Evolutionary conservation across 1,140 invertebrate species (phyloP).

Genomic region (Macrobrachium nipponense): DNA sequence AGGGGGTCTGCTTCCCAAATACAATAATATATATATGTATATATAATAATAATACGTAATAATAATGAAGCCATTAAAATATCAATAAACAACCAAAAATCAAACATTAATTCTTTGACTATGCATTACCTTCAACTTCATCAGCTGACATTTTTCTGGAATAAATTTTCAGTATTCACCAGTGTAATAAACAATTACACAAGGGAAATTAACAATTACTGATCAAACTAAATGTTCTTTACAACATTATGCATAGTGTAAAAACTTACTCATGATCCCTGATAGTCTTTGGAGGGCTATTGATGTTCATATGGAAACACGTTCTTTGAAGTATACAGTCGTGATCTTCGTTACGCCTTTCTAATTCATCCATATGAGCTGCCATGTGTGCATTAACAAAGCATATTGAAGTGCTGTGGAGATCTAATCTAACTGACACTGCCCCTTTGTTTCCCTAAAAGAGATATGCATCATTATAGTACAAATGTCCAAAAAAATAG

Average conservation of each 20-base stretch:
- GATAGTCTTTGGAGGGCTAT: constrained; percentile 53
- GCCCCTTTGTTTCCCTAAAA: constrained; percentile 95
- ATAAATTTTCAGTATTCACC: no score
- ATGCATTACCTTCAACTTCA: no score
- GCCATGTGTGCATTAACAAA: constrained; percentile 98
- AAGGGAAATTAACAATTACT: no score
- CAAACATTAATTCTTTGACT: no score
- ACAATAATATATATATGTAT: no score
- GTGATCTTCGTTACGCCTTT: constrained; percentile 96
- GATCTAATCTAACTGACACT: constrained; percentile 90
- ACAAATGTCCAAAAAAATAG: constrained; percentile 12
- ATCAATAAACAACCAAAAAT: no score
- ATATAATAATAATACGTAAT: no score
- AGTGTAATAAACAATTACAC: no score
- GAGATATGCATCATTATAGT: not conserved
- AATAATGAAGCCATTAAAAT: no score
- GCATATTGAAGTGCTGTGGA: constrained; percentile 94
- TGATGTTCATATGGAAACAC: constrained; percentile 72
- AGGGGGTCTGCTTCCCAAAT: no score
- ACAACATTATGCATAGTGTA: no score
- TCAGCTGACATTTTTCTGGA: no score
- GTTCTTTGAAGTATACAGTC: constrained; percentile 86
- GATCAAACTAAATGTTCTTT: not conserved
- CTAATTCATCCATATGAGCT: constrained; percentile 94
- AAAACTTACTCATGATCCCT: constrained; percentile 61